Percentiles rank a stretch among this genome's conserved stretches.
Evolutionary conservation across 1,140 invertebrate species (phyloP).

Genomic region (Cyclargus thomasi): DNA sequence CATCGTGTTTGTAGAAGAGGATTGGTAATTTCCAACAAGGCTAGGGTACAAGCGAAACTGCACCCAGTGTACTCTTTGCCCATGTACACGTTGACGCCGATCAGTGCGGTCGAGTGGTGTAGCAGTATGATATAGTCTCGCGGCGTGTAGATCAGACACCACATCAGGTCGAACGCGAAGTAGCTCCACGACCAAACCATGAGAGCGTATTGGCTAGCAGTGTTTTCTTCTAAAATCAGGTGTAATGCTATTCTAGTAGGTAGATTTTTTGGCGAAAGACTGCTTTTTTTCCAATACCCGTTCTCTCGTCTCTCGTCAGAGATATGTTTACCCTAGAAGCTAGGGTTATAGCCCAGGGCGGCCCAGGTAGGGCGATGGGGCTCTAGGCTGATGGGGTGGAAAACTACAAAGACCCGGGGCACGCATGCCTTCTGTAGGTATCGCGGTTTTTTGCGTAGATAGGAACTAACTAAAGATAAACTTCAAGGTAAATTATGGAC

Average conservation of each 20-base stretch:
- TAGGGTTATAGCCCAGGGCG: too few relatives aligned
- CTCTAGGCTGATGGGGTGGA: too few relatives aligned
- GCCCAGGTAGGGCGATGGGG: too few relatives aligned
- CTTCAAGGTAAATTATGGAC: too few relatives aligned
- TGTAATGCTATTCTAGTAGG: neutral
- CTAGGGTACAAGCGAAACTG: conserved; percentile 72
- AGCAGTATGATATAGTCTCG: conserved; percentile 72
- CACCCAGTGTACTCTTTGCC: conserved; percentile 67
- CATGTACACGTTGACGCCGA: conserved; percentile 69
- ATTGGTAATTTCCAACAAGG: conserved; percentile 76
- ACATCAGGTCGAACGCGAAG: conserved; percentile 76
- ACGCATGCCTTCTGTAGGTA: too few relatives aligned
- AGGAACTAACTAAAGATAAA: too few relatives aligned
- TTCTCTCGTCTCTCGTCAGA: too few relatives aligned
- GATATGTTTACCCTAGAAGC: too few relatives aligned
- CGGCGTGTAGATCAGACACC: conserved; percentile 73
- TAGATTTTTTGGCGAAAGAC: too few relatives aligned
- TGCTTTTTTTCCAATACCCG: too few relatives aligned
- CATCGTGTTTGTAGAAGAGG: conserved; percentile 77
- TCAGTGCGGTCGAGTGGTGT: conserved; percentile 73
- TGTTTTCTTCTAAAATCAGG: conserved; percentile 42
- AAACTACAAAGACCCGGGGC: too few relatives aligned
- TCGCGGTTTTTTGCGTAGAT: too few relatives aligned
- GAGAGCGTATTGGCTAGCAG: conserved; percentile 41
- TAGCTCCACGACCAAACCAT: conserved; percentile 75